Percentiles rank a stretch among this genome's conserved stretches.
These are phyloP conservation scores for Stegostoma tigrinum DNA, from an alignment of 2,113 vertebrate species.

Conservation along the genomic window DNA sequence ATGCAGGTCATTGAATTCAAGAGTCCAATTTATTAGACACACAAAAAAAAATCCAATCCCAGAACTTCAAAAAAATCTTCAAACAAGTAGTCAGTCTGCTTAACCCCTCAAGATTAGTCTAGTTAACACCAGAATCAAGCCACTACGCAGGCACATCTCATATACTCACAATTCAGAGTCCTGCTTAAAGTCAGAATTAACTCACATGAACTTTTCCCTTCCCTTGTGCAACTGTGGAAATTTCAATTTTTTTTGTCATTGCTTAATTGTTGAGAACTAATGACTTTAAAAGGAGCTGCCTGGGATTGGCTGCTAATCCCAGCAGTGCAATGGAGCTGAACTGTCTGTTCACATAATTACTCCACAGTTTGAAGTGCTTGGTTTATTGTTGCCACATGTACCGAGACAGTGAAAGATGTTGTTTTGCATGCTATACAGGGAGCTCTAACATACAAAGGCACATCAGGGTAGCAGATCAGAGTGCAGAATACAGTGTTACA, in stretches of 20 bases:
- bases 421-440: too few species aligned
- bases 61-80: not conserved
- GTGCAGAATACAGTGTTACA: too few species aligned
- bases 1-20: not conserved
- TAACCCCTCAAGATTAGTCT: too few species aligned
- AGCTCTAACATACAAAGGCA: too few species aligned
- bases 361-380: too few species aligned
- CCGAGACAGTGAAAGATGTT: too few species aligned
- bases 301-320: not conserved
- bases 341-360: not conserved
- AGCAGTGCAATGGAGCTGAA: not conserved
- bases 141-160: not conserved
- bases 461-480: too few species aligned
- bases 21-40: not conserved
- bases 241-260: not conserved
- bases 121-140: not conserved
- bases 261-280: not conserved
- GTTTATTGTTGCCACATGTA: too few species aligned
- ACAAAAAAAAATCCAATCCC: not conserved
- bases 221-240: not conserved
- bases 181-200: not conserved
- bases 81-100: not conserved
- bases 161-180: not conserved
- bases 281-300: not conserved
- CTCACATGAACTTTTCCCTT: not conserved